Conservation (phyloP, 2,113 vertebrate species). For the rat (Rattus norvegicus) region GRCr8 NC_086019.1:17967501-17968000, state of each 20-base stretch:
- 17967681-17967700: neutral
- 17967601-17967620: neutral
- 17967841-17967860: conserved; percentile 5
- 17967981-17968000: neutral
- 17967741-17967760: conserved; percentile 9
- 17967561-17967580: neutral
- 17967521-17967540: neutral
- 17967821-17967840: neutral
- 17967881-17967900: neutral
- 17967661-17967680: neutral
- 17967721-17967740: neutral
- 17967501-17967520: neutral
- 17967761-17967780: neutral
- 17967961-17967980: neutral
- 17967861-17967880: neutral
- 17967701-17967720: neutral
- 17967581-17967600: neutral
- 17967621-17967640: neutral
- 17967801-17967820: neutral
- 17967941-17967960: neutral
- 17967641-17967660: neutral
- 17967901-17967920: neutral
- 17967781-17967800: neutral
- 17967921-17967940: neutral
- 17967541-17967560: neutral